Evolutionary conservation across 2,113 vertebrate species (phyloP).

Genomic region (Thalassoma bifasciatum): DNA sequence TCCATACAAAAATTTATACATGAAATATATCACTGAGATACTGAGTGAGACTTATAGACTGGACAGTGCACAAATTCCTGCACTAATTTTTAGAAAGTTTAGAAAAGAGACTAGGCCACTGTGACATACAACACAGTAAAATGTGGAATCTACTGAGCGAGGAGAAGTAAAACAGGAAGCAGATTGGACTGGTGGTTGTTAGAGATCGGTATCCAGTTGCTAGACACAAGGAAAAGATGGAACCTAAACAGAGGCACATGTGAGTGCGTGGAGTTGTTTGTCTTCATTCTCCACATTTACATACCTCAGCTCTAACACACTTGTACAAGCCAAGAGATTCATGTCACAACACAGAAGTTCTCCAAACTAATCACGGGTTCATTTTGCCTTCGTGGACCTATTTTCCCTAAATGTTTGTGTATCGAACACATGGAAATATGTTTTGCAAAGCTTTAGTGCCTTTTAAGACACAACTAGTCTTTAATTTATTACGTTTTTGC

Average conservation of each 20-base stretch:
- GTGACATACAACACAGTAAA: background rate
- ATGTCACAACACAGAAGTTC: background rate
- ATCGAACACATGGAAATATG: background rate
- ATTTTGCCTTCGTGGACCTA: background rate
- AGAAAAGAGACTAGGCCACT: background rate
- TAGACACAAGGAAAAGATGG: background rate
- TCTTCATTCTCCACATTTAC: background rate
- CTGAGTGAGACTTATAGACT: too few species aligned
- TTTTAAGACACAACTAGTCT: background rate
- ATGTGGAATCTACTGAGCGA: background rate
- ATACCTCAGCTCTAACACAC: background rate
- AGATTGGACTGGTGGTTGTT: background rate
- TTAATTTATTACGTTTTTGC: background rate
- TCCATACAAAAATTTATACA: background rate
- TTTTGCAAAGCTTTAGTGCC: background rate
- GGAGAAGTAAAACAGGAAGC: background rate
- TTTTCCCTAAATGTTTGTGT: background rate
- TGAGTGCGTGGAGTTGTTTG: background rate
- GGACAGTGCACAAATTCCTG: too few species aligned
- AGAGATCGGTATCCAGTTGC: background rate
- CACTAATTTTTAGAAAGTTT: background rate
- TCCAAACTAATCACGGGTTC: constrained; percentile 21
- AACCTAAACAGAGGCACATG: background rate
- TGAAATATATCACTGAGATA: background rate
- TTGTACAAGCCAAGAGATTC: background rate